Base-by-base conservation (phyloP, 2,113 vertebrate species). In the Panthera uncia region DNA sequence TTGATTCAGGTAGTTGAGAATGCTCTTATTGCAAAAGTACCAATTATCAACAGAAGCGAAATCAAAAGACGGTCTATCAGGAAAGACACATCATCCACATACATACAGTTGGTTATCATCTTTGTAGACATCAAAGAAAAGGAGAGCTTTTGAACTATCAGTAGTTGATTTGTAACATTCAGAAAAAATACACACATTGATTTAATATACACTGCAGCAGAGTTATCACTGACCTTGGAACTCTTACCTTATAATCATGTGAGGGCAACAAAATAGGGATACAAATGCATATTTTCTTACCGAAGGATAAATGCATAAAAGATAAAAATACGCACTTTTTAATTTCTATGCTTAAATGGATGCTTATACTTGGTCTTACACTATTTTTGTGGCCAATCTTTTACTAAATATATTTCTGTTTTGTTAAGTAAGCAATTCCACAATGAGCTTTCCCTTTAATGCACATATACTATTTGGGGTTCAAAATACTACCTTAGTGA, bases 1-100 rank as follows among this genome's bases (percentile, higher is more conserved):
- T 78, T 21, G 63, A 93, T 95, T 93, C 94, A 97, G 68, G 0
- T 0, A 97, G 95, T 78, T 95, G 48, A 98, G 98, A 94, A 92
- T 57, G 71, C 11, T 94, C 38, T 78, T 68, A 48, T 65, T 68
- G 78, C 57, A 69, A 87, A 4, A 5, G 96, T 92, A 94, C 55
- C 66, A 71, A 71, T 97, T 98, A 97, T 86, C 74, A 98, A 91
- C 93, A 96, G 92, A 83, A 45, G 80, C 87, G 85, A 98, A 97
- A 5, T 95, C 38, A 96, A 73, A 84, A 66, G 52, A 96, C 38
- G 1, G 36, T n/a, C 61, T 91, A 78, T 84, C 65, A 89, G 65
- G 71, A 84, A 96, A 85, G 81, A 82, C 89, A 50, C 66, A 57
- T 94, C 94, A 97, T 95, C 96, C 87, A 21, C 57, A 79, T 93